Percentiles rank a stretch among this genome's conserved stretches.
These are phyloP conservation scores for Campopleginae sp. DNA, from an alignment of 2,888 invertebrate genomes.

Conservation along the genomic window DNA sequence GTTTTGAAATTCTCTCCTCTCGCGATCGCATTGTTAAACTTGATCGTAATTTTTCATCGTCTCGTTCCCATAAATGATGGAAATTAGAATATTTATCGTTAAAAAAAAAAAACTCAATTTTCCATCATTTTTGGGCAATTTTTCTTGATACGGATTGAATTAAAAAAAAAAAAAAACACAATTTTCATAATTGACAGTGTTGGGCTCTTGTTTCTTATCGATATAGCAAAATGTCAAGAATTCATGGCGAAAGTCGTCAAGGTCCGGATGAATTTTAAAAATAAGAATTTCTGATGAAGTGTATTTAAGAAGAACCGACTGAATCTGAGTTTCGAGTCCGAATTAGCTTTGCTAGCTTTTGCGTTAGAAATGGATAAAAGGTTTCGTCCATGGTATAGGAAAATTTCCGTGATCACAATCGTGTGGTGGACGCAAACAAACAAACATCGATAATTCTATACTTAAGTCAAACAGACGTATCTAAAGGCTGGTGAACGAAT, in stretches of 20 bases:
- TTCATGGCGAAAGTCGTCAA: not conserved
- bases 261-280: not conserved
- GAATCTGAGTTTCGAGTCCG: not conserved
- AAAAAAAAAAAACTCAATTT: not conserved
- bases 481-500: conserved; percentile 29
- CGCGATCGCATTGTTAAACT: not conserved
- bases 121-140: not conserved
- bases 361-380: not conserved
- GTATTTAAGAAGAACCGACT: not conserved
- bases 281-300: not conserved
- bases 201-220: not conserved
- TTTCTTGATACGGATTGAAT: not conserved
- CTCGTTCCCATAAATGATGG: not conserved
- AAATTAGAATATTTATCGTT: not conserved
- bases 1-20: not conserved
- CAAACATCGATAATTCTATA: conserved; percentile 34
- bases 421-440: conserved; percentile 45
- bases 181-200: not conserved
- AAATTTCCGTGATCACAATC: conserved; percentile 22
- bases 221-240: not conserved
- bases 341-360: conserved; percentile 2
- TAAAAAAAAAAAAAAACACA: too few relatives aligned
- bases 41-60: not conserved
- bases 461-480: conserved; percentile 2
- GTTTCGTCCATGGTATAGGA: not conserved